Percentiles rank a stretch among this genome's conserved stretches.
Evolutionary conservation across 2,113 vertebrate species (phyloP).

Genomic region (Xiphophorus couchianus): DNA sequence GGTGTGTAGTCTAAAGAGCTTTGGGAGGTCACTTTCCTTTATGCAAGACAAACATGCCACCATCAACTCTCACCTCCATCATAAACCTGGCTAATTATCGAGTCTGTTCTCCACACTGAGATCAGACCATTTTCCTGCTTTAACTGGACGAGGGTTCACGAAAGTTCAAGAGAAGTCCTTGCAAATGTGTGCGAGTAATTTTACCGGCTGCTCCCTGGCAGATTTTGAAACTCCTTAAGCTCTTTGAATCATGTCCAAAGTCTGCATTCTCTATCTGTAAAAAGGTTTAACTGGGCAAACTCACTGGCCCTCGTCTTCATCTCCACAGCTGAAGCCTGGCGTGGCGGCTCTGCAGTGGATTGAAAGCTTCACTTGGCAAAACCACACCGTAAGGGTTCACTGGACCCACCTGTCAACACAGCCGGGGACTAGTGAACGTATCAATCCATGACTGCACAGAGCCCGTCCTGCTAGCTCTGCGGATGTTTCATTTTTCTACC

Average conservation of each 20-base stretch:
- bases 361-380: slow-evolving; percentile 38
- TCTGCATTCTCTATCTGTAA: slow-evolving; percentile 35
- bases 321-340: slow-evolving; percentile 36
- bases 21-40: background rate
- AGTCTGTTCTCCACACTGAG: background rate
- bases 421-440: slow-evolving; percentile 52
- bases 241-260: slow-evolving; percentile 20
- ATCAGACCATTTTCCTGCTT: background rate
- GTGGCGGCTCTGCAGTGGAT: slow-evolving; percentile 8
- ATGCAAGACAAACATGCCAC: background rate
- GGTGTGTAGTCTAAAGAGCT: too few species aligned
- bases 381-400: slow-evolving; percentile 40
- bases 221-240: slow-evolving; percentile 21
- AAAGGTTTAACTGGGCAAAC: background rate
- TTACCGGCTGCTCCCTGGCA: slow-evolving; percentile 24
- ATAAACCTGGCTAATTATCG: slow-evolving; percentile 5
- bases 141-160: background rate
- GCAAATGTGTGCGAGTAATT: background rate
- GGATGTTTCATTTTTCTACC: slow-evolving; percentile 41
- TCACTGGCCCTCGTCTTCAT: background rate
- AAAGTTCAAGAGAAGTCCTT: background rate
- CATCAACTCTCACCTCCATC: slow-evolving; percentile 11
- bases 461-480: slow-evolving; percentile 41
- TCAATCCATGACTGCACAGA: slow-evolving; percentile 58
- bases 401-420: slow-evolving; percentile 62